Base-by-base conservation (phyloP, 2,888 invertebrate genomes). In the Lycophotia porphyrea region DNA sequence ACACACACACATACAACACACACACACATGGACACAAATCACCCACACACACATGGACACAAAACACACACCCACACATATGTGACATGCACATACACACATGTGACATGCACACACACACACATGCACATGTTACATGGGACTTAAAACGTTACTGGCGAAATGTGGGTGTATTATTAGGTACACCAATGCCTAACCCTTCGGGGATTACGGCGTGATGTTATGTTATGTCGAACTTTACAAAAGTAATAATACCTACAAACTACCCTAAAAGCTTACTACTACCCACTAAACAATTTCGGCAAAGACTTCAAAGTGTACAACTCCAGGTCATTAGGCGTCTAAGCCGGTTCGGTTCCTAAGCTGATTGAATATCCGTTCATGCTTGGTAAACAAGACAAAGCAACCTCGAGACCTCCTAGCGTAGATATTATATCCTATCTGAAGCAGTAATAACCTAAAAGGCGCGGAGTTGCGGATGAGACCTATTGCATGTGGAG, bases 291-390 rank as follows among this genome's bases (percentile, higher is more conserved):
- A 31, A 42, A 74, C 34, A 18, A 70, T 71, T 77, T 49, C 34
- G 13, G 21, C 27, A 71, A 34, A 44, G 31, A 31, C 27, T 64
- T 61, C 39, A 64, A 75, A 71, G 39, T 27, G n/a, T 47, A 55
- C 47, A 0, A 76, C 31, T 31, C 52, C 13, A n/a, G 47, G 15
- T 81, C 60, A 69, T 75, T 78, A 34, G 78, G 44, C 49, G 34
- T 47, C 21, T 63, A 52, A 80, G 63, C 78, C 36, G 65, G 39
- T 66, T 47, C 15, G 44, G 21, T n/a, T 36, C 55, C n/a, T 80
- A 80, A 82, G 71, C 78, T 78, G 80, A 82, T 80, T 71, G 71
- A 63, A 78, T 71, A 58, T 71, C 61, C 34, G 52, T 42, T 70
- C 47, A 68, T 76, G 65, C 60, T 69, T 55, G 5, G 34, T 21